Evolutionary conservation across 2,888 invertebrate species (phyloP).

Genomic region (Lasioglossum morio): DNA sequence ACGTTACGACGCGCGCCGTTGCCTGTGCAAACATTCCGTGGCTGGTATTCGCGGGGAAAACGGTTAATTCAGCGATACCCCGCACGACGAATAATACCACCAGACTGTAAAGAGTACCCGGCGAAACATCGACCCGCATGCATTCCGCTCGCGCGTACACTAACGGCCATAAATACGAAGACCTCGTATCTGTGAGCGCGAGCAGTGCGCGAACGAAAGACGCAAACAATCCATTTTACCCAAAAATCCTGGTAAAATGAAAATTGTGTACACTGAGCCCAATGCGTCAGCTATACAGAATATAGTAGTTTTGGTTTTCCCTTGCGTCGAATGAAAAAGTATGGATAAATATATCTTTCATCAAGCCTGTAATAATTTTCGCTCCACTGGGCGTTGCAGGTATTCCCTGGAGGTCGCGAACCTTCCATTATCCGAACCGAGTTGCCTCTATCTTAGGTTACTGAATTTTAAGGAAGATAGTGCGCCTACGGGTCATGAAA

Average conservation of each 20-base stretch:
- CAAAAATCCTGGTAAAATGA: not conserved
- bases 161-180: not conserved
- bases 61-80: conserved; percentile 20
- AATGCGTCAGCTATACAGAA: not conserved
- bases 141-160: conserved; percentile 24
- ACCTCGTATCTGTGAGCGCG: not conserved
- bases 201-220: not conserved
- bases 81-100: conserved; percentile 3
- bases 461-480: not conserved
- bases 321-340: not conserved
- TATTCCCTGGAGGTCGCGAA: not conserved
- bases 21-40: conserved; percentile 36
- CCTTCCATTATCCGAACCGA: not conserved
- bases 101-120: not conserved
- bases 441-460: not conserved
- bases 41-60: conserved; percentile 30
- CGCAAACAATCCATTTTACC: not conserved
- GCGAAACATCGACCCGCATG: conserved; percentile 27
- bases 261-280: not conserved
- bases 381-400: not conserved
- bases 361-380: not conserved
- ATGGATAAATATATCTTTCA: too few relatives aligned
- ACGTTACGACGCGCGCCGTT: conserved; percentile 48
- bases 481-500: not conserved
- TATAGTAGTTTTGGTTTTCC: not conserved